Evolutionary conservation across 2,113 vertebrate genomes (phyloP), one percentile per base, ranked within the genome.

Genomic region (Melanerpes aurifrons): DNA sequence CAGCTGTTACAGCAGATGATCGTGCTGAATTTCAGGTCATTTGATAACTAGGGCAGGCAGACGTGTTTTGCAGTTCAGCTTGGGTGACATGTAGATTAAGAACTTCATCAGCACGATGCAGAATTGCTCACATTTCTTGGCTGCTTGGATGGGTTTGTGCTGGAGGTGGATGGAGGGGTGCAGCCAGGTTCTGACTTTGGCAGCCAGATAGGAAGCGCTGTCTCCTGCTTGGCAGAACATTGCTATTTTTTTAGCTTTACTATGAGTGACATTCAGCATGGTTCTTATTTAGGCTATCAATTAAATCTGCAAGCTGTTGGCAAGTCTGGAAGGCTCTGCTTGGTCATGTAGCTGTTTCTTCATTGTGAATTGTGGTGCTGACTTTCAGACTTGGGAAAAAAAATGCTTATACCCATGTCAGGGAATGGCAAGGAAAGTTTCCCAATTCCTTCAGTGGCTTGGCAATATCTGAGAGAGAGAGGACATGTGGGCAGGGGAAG

Each of bases 1-100:
- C 92, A 93, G 91, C 93, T 97, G 95, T 76, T 93, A 12, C 2
- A 15, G 92, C 91, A 95, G 94, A 91, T 87, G 86, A 93, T 70
- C 57, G 10, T 72, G 91, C 91, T 93, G 63, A 63, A 93, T 96
- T 96, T 96, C 94, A 95, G 95, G 91, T 96, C 94, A 97, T 94
- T 96, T 94, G 92, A 94, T 95, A 97, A 96, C 63, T 94, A 43
- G 94, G 93, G 74, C 92, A 94, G 87, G 87, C 94, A 89, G 94
- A 37, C 48, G 4, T 16, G 57, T 4, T 74, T 22, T 59, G 78
- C 82, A 57, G 92, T 95, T 95, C 96, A 92, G 86, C 87, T 70
- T 89, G 86, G 95, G 83, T 95, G 92, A 90, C 90, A 68, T 3
- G 20, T 5, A 85, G 83, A 66, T 68, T 18, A 50, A 63, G 40